Percentiles rank a stretch among this genome's conserved stretches.
Conservation (phyloP, 2,888 invertebrate genomes). For the Xylophagus ater region DNA sequence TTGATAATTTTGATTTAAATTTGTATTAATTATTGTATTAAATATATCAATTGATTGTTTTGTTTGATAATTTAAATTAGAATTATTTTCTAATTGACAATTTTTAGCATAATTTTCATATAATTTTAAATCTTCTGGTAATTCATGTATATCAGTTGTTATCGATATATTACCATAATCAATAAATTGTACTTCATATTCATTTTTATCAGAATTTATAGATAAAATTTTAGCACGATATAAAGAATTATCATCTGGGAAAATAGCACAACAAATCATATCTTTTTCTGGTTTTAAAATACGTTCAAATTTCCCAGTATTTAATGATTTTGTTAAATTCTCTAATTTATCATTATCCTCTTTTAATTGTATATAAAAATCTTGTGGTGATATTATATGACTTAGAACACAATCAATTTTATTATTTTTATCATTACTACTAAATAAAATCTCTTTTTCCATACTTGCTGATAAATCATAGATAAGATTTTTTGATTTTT, state of each 20-base stretch:
- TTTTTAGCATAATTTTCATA: too few species aligned
- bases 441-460: slow-evolving; percentile 7
- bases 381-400: slow-evolving; percentile 58
- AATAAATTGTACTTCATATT: slow-evolving; percentile 54
- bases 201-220: slow-evolving; percentile 44
- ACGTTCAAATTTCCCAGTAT: slow-evolving; percentile 35
- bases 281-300: slow-evolving; percentile 36
- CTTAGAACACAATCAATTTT: slow-evolving; percentile 48
- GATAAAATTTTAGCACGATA: slow-evolving; percentile 53
- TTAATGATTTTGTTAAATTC: slow-evolving; percentile 43
- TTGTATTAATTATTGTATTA: background rate
- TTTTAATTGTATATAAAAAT: slow-evolving; percentile 68
- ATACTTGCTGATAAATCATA: slow-evolving; percentile 20
- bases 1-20: background rate
- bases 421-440: slow-evolving; percentile 6
- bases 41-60: background rate
- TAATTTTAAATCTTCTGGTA: slow-evolving; percentile 51
- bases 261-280: slow-evolving; percentile 52
- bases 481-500: slow-evolving; percentile 22
- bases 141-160: slow-evolving; percentile 46
- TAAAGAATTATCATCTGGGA: slow-evolving; percentile 53
- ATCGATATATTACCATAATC: slow-evolving; percentile 56
- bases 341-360: slow-evolving; percentile 45
- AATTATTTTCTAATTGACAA: background rate
- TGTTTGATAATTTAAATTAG: background rate